Percentiles rank a stretch among this genome's conserved stretches.
Evolutionary conservation across 2,797 vertebrate species (phyloP).

Genomic region (Corythornis leucogaster): DNA sequence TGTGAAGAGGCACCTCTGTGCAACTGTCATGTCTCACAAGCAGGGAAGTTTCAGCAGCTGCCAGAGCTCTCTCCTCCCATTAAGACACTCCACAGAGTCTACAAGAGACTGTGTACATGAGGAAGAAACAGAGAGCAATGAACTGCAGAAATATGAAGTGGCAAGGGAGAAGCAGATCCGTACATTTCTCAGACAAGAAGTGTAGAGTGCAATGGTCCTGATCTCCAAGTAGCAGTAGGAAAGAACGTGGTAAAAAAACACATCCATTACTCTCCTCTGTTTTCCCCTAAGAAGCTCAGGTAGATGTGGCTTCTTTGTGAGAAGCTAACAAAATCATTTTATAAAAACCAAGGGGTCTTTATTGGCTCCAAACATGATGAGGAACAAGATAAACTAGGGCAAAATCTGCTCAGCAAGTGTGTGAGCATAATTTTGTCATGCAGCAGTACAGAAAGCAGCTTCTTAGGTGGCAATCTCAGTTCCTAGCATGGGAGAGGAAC

Average conservation of each 20-base stretch:
- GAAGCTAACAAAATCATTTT: neutral
- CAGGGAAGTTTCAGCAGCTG: neutral
- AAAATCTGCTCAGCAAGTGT: neutral
- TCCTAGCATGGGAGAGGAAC: neutral
- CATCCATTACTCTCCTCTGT: neutral
- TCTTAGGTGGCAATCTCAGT: neutral
- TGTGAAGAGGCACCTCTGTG: neutral
- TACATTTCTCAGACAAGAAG: neutral
- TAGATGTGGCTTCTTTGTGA: neutral
- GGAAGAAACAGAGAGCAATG: slow-evolving; percentile 2
- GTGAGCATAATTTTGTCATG: neutral
- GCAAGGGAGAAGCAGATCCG: neutral
- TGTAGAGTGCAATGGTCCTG: rapidly evolving
- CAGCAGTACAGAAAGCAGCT: neutral
- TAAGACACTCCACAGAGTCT: neutral
- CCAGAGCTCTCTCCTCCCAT: neutral
- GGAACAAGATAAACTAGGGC: neutral
- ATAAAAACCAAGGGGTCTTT: neutral
- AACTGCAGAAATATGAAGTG: slow-evolving; percentile 13
- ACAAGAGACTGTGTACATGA: neutral
- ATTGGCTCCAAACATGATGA: neutral
- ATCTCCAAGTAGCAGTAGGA: neutral
- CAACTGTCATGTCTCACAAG: neutral
- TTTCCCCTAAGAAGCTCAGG: neutral
- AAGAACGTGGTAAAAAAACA: neutral